A percentile compares a stretch with the other conserved stretches of the same genome.
Evolutionary conservation across 2,797 vertebrate species (phyloP).

Genomic region (Catharus ustulatus): DNA sequence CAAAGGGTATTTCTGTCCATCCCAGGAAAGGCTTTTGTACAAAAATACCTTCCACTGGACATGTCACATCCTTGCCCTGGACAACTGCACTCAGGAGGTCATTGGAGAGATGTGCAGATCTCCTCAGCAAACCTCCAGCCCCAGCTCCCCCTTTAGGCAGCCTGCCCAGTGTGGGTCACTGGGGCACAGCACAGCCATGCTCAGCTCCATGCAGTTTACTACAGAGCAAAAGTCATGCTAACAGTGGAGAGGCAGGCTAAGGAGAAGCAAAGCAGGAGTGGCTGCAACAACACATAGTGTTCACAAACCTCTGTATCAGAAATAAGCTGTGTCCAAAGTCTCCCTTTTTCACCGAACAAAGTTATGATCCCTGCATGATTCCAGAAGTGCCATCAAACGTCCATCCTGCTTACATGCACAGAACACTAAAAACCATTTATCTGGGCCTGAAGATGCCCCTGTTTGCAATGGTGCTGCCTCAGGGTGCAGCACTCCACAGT

Average conservation of each 20-base stretch:
- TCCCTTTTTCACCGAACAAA: accelerated
- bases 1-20: neutral
- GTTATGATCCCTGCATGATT: neutral
- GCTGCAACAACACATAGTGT: neutral
- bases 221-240: neutral
- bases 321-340: neutral
- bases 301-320: neutral
- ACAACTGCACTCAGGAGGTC: neutral
- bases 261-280: neutral
- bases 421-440: neutral
- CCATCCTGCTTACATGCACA: neutral
- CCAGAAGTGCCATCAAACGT: neutral
- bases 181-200: accelerated
- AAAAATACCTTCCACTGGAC: accelerated
- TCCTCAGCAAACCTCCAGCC: neutral
- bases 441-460: neutral
- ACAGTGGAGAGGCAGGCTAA: neutral
- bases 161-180: accelerated
- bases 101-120: neutral
- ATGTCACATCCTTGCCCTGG: accelerated
- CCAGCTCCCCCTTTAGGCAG: neutral
- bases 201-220: neutral
- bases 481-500: neutral
- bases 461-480: neutral
- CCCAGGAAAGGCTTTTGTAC: neutral